Base-by-base conservation (phyloP, 2,113 vertebrate genomes). In the Nothocercus nigrocapillus region DNA sequence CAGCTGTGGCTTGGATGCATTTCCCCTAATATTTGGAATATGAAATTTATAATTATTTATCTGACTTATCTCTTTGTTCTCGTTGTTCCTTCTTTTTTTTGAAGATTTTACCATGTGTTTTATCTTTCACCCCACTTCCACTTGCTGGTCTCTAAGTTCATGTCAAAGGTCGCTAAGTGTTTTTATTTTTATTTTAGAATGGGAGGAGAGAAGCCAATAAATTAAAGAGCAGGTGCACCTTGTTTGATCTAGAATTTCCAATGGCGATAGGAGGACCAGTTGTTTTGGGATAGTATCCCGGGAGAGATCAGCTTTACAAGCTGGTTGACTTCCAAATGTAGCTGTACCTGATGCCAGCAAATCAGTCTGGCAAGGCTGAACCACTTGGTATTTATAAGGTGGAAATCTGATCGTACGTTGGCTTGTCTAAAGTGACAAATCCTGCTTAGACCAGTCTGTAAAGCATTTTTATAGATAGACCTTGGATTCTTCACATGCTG, bases 221-320 rank as follows among this genome's bases (percentile, higher is more conserved):
- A 73, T 70, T 42, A 74, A 91, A 67, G 82, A 96, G 80, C 97
- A 96, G 91, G 87, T 97, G 94, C 80, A 73, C 40, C 86, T 75
- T 83, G 45, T 75, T 92, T 82, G 69, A 82, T 82, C 81, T 91
- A 66, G 68, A 82, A 53, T 93, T 92, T 96, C 81, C 79, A 69
- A 51, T 24, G 82, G 74, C 54, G 58, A 38, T 54, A 74, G 63
- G 68, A 89, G 58, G 72, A 78, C n/a, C 58, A 79, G 77, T 93
- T 97, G 83, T 79, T 96, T 93, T 88, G 88, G 73, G 70, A 69
- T 75, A 40, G 64, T 63, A 66, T 2, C 2, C 51, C 24, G 21
- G 63, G 72, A 90, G 79, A 85, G 89, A 83, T 96, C 83, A 70
- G 61, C 86, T 96, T 95, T 91, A 94, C 84, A 76, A 85, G 73